phyloP scores from a whole-genome alignment of 1,140 invertebrate genomes.

The Aphaenogaster ashmeadi region DNA sequence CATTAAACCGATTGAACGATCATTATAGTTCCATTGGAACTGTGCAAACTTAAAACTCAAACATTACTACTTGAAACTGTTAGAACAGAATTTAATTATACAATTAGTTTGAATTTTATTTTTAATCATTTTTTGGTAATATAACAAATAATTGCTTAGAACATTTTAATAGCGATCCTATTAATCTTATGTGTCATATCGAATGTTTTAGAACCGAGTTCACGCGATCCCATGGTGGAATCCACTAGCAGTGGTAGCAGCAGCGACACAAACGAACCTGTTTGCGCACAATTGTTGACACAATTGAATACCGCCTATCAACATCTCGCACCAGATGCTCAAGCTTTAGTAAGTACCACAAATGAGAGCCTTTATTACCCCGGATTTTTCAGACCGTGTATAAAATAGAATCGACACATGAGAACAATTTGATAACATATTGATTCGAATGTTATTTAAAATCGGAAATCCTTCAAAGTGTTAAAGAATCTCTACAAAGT shows the following conservation, averaged over 20 bases:
- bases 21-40: too few species aligned
- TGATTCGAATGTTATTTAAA: neutral
- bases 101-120: neutral
- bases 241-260: slow-evolving; percentile 84
- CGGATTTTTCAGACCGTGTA: neutral
- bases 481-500: neutral
- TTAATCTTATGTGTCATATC: neutral
- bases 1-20: too few species aligned
- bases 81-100: neutral
- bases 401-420: neutral
- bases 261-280: slow-evolving; percentile 85
- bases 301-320: slow-evolving; percentile 86
- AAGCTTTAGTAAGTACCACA: slow-evolving; percentile 83
- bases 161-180: neutral
- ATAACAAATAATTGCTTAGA: neutral
- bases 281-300: slow-evolving; percentile 85
- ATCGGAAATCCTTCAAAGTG: neutral
- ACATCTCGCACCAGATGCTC: slow-evolving; percentile 86
- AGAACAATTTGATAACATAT: neutral
- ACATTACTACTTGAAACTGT: too few species aligned
- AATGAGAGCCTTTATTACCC: neutral
- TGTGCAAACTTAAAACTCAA: too few species aligned
- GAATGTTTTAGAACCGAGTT: slow-evolving; percentile 83
- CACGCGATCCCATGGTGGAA: slow-evolving; percentile 86
- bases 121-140: neutral